Evolutionary conservation across 2,113 vertebrate genomes (phyloP).

Genomic region (Piaya cayana): DNA sequence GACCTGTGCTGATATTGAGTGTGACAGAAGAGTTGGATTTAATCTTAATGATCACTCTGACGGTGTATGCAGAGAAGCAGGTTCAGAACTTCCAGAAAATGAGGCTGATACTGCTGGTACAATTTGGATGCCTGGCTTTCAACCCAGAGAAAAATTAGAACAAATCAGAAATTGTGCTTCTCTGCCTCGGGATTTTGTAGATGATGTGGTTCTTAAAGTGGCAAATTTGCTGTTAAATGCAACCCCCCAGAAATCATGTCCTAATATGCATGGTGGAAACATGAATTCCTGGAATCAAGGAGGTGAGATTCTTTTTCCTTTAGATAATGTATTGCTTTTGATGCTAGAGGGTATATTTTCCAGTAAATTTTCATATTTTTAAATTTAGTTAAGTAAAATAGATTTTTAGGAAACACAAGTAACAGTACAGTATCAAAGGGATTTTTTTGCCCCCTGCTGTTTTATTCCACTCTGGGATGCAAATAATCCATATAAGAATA

Average conservation of each 20-base stretch:
- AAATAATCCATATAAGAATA: not conserved
- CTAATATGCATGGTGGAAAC: too few species aligned
- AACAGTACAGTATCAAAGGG: not conserved
- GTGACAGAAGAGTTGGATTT: not conserved
- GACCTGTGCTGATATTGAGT: not conserved
- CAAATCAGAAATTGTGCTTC: conserved; percentile 83
- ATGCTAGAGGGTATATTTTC: not conserved
- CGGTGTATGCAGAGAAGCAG: not conserved
- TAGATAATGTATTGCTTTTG: not conserved
- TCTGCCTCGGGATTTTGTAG: conserved; percentile 86
- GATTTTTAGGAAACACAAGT: not conserved
- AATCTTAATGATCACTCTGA: not conserved
- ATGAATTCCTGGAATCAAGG: conserved; percentile 82
- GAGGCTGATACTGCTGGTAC: not conserved
- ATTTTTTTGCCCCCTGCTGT: rapidly evolving
- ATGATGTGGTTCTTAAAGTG: conserved; percentile 86
- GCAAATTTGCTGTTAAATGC: conserved; percentile 78
- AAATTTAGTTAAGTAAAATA: not conserved
- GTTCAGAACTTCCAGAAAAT: not conserved
- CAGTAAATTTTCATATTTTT: not conserved
- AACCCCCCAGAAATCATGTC: not conserved
- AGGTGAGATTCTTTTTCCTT: conserved; percentile 75
- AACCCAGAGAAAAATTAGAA: conserved; percentile 82
- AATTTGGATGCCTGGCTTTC: conserved; percentile 86
- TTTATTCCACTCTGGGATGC: not conserved